Evolutionary conservation across 2,888 invertebrate genomes (phyloP).

Genomic region (Drosophila dives): DNA sequence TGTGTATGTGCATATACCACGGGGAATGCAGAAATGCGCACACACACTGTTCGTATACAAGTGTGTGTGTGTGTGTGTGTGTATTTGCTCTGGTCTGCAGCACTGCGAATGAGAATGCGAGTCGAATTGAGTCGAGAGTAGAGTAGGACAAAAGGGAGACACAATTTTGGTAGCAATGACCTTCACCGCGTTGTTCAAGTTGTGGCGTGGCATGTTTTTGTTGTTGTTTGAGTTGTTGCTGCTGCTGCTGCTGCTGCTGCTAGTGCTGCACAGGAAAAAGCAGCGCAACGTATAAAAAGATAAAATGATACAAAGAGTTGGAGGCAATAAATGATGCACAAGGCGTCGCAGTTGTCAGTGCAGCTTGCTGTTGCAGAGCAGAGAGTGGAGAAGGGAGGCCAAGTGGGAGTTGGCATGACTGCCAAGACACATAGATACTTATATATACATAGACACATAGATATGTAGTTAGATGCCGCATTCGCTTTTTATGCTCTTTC

Average conservation of each 20-base stretch:
- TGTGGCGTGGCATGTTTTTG: conserved; percentile 58
- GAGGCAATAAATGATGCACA: conserved; percentile 70
- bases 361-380: conserved; percentile 15
- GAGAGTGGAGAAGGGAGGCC: conserved; percentile 1
- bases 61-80: conserved; percentile 21
- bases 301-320: conserved; percentile 46
- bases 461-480: conserved; percentile 50
- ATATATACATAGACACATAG: conserved; percentile 10
- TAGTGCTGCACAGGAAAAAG: conserved; percentile 44
- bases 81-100: conserved; percentile 41
- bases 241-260: conserved; percentile 24
- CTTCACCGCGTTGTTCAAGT: conserved; percentile 85
- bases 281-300: conserved; percentile 40
- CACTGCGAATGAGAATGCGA: conserved; percentile 54
- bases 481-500: conserved; percentile 40
- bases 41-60: conserved; percentile 1
- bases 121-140: conserved; percentile 66
- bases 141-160: conserved; percentile 84
- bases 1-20: conserved; percentile 32
- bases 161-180: conserved; percentile 85
- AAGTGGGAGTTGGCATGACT: conserved; percentile 32
- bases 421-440: conserved; percentile 42
- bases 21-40: conserved; percentile 48
- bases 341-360: conserved; percentile 42
- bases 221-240: conserved; percentile 25